Evolutionary conservation across 2,888 invertebrate species (phyloP).

Genomic region (Polia nebulosa): DNA sequence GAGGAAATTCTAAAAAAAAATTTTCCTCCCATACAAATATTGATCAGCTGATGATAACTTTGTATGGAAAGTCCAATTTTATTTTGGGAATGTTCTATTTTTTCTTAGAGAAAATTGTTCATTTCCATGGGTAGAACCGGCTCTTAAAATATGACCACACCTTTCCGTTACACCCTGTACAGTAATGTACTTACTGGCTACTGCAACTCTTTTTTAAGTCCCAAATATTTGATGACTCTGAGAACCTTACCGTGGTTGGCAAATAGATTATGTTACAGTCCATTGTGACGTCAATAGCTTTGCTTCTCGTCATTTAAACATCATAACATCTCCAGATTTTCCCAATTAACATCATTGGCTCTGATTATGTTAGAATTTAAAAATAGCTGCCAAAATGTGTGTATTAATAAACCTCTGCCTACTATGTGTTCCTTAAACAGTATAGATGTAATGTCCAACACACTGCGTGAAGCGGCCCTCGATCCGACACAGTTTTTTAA

Average conservation of each 20-base stretch:
- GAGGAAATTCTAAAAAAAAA: no score
- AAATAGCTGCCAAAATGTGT: background rate
- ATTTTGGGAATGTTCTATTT: no score
- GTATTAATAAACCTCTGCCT: background rate
- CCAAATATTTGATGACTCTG: background rate
- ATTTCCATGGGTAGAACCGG: no score
- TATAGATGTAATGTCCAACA: background rate
- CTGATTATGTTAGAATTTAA: background rate
- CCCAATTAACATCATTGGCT: background rate
- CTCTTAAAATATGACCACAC: no score
- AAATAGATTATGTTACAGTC: background rate
- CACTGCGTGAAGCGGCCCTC: background rate
- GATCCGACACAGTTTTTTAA: background rate
- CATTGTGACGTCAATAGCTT: background rate
- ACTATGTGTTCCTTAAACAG: background rate
- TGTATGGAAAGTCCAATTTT: no score
- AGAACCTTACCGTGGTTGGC: background rate
- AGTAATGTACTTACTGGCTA: background rate
- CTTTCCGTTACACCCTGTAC: no score
- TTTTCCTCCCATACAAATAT: no score
- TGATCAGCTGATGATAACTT: no score
- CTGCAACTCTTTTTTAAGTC: background rate
- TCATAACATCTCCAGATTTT: background rate
- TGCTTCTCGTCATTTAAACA: background rate
- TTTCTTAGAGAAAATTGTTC: no score